Evolutionary conservation across 2,888 invertebrate genomes (phyloP), one percentile per base, ranked within the genome.

Genomic region (Drosophila macrospina): DNA sequence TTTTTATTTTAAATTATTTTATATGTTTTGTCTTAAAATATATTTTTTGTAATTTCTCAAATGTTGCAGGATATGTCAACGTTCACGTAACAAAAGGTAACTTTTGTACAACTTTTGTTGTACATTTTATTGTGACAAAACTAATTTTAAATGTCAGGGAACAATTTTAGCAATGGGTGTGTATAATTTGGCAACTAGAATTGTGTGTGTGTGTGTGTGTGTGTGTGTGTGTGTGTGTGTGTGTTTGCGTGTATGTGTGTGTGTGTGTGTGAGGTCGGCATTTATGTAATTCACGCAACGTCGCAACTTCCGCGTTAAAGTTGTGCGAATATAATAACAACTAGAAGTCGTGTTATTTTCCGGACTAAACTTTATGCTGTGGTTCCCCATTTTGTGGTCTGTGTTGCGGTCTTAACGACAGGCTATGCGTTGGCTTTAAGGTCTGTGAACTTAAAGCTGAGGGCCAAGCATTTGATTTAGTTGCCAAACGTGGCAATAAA

Each of bases 251-350:
- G 69, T 54, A 45, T 50, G 42, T 20, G 30, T 28, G 30, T 41
- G 50, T 5, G 28, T 28, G 28, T 28, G 20, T 52, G 44, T 24
- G 8, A n/a, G n/a, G 42, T 45, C 30, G 16, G 16, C 51, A 50
- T 64, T 65, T 47, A 32, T 48, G 54, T 63, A 72, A 72, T 65
- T 72, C 62, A 72, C 65, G 61, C 72, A 77, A 68, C 60, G 77
- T 47, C 54, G 68, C 60, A 66, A 54, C 63, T 68, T 63, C 68
- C 67, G 66, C 48, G 61, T 26, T 36, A 45, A 73, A 69, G 61
- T 73, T 78, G 69, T 66, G 69, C 44, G 69, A 69, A 61, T 60
- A 66, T 74, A 74, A 78, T 69, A 78, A 78, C 74, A 77, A 68
- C 54, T 57, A 69, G 55, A 69, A 63, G 63, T 69, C 65, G 54